Conservation (phyloP, 2,113 vertebrate genomes). For the Ageneiosus marmoratus region DNA sequence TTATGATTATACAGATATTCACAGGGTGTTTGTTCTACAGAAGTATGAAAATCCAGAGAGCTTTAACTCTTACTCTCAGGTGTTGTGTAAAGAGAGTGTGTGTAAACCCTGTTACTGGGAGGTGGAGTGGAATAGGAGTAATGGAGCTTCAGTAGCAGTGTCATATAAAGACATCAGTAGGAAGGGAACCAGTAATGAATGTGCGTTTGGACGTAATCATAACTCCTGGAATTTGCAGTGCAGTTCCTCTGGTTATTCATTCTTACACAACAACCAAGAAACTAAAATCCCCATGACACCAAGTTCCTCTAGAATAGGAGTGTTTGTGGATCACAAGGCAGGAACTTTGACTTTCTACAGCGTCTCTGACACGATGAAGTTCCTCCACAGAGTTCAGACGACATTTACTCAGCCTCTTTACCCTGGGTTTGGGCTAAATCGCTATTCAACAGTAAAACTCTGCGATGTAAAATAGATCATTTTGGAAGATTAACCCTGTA, state of each 20-base stretch:
- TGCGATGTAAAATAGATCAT: background rate
- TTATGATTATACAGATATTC: background rate
- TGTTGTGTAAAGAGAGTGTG: constrained; percentile 12
- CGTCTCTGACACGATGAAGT: background rate
- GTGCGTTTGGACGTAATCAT: constrained; percentile 24
- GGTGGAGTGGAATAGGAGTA: constrained; percentile 17
- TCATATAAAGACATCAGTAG: constrained; percentile 29
- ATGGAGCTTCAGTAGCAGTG: background rate
- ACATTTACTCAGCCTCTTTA: constrained; percentile 32
- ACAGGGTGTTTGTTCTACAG: fast-evolving
- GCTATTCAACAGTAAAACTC: background rate
- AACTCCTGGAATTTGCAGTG: constrained; percentile 37
- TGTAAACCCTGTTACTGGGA: constrained; percentile 32
- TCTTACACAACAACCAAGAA: constrained; percentile 32
- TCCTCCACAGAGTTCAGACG: constrained; percentile 18
- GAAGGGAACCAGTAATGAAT: constrained; percentile 14
- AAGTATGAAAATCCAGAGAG: background rate
- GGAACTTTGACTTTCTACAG: constrained; percentile 35
- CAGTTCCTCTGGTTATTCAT: background rate
- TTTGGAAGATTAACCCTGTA: background rate
- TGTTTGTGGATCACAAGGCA: constrained; percentile 19
- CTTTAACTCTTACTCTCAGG: background rate
- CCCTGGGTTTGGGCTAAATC: constrained; percentile 15
- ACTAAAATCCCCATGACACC: background rate
- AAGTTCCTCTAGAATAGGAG: constrained; percentile 4